A percentile compares a stretch with the other conserved stretches of the same genome.
phyloP scores from a whole-genome alignment of 2,797 vertebrate genomes.

The Sardinella longiceps region DNA sequence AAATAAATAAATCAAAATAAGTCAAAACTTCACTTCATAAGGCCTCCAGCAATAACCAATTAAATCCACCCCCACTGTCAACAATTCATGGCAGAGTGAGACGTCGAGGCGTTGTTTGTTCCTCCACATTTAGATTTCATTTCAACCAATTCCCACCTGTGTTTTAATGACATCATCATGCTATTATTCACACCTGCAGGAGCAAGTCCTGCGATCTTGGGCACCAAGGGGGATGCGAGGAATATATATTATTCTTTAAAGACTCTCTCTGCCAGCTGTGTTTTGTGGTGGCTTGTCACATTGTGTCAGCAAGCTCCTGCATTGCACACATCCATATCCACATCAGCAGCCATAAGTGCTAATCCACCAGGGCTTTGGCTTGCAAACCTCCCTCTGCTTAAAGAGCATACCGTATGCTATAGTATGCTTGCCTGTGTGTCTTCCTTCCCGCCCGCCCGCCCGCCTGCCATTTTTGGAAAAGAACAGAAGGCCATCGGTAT shows the following conservation, averaged over 20 bases:
- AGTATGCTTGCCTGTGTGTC: too few relatives aligned
- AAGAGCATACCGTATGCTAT: not conserved
- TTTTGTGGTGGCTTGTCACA: not conserved
- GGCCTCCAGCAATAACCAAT: not conserved
- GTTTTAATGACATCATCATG: not conserved
- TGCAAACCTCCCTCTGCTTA: not conserved
- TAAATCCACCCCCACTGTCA: slow-evolving; percentile 15
- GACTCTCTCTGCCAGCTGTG: not conserved
- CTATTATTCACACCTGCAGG: not conserved
- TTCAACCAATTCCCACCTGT: not conserved
- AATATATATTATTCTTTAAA: not conserved
- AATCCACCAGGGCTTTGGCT: not conserved
- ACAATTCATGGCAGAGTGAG: not conserved
- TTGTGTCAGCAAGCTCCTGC: not conserved
- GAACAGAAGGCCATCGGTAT: not conserved
- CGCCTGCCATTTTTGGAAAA: too few relatives aligned
- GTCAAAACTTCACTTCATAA: not conserved
- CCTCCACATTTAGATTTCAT: slow-evolving; percentile 9
- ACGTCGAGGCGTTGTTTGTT: not conserved
- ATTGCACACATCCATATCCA: not conserved
- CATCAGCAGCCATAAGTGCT: not conserved
- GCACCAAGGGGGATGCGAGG: too few relatives aligned
- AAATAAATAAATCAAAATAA: not conserved
- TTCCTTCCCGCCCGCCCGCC: too few relatives aligned
- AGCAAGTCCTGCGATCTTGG: too few relatives aligned